Evolutionary conservation across 2,113 vertebrate genomes (phyloP), one percentile per base, ranked within the genome.

Genomic region (Tupaia tana): DNA sequence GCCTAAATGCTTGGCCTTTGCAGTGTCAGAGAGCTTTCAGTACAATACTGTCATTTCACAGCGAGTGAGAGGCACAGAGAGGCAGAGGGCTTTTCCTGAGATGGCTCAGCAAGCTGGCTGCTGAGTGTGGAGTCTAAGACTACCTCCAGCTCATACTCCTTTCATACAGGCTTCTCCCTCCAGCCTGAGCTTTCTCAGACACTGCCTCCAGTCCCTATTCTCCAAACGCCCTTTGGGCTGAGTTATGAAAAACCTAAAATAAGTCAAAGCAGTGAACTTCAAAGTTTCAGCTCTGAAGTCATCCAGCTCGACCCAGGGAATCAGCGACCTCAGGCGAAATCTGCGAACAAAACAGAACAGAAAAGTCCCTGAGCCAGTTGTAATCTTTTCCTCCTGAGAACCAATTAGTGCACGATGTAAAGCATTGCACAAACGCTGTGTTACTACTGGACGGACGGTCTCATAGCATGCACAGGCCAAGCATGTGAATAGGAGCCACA

Each of bases 61-160:
- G 73, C 16, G 29, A 9, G 4, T 29, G 43, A 54, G 24, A 95
- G 81, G 63, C 6, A 2, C 29, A 90, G 10, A 89, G 22, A 43
- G 80, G 34, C 0, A 0, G 4, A 66, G 59, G 0, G 64, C 3
- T 67, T 77, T 0, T 1, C 75, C 88, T 43, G 25, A 67, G 66
- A 24, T 63, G 7, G 4, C 34, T 31, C 92, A 87, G 80, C 9
- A 5, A 43, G 78, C 85, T 7, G 6, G 34, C 63, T 34, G 1
- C 90, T 73, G 89, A 85, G 15, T 24, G 20, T 66, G 73, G 24
- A 29, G 52, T 3, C 83, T 11, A 18, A 0, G 0, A 29, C 11
- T 64, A 87, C 19, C 95, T 61, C 66, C 64, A 67, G 56, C 73
- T 22, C 71, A 2, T 14, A 16, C 18, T 71, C 54, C 56, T n/a